These are phyloP conservation scores for Dissostichus mawsoni DNA, from an alignment of 2,113 vertebrate species.

Conservation along the genomic window DNA sequence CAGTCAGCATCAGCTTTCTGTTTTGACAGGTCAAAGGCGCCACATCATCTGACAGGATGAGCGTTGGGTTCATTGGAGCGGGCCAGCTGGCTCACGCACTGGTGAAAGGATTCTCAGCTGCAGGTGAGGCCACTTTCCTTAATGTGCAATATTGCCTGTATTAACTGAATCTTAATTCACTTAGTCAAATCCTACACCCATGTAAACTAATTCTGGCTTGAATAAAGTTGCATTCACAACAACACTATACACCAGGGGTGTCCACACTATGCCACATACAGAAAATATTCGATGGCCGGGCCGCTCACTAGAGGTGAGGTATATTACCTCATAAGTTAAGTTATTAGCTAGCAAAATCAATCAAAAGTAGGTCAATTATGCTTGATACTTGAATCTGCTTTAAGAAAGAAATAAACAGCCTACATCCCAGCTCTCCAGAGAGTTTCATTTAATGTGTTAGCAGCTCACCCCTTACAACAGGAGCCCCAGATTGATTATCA, in stretches of 20 bases:
- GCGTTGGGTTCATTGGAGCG: conserved; percentile 93
- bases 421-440: no score
- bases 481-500: no score
- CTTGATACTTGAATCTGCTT: no score
- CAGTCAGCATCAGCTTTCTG: background rate
- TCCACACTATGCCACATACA: no score
- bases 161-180: background rate
- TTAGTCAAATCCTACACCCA: background rate
- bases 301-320: no score
- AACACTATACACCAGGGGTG: background rate
- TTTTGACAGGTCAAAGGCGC: conserved; percentile 43
- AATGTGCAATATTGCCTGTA: background rate
- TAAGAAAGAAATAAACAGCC: no score
- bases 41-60: conserved; percentile 82
- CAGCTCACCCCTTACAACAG: no score
- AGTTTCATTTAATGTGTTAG: no score
- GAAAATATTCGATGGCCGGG: no score
- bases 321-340: no score
- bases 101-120: conserved; percentile 89
- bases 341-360: no score
- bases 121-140: conserved; percentile 81
- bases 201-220: background rate
- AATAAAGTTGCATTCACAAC: background rate
- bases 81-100: conserved; percentile 93
- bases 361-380: no score